Evolutionary conservation across 1,140 invertebrate genomes (phyloP), one percentile per base, ranked within the genome.

Genomic region (Chrysomallon squamiferum): DNA sequence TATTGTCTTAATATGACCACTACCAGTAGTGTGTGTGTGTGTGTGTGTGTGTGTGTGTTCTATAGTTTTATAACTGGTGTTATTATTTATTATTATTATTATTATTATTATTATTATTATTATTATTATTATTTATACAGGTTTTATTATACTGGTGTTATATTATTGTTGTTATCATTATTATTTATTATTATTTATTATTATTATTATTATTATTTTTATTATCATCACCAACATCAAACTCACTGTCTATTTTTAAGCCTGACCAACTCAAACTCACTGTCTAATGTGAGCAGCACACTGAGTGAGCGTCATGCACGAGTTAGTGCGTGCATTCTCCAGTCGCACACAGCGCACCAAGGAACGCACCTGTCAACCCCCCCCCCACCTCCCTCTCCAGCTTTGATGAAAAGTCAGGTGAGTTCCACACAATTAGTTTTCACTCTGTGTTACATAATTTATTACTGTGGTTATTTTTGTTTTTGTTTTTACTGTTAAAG

Each of bases 291-390:
- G 6, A 84, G 82, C 60, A 78, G 76, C 27, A 77, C 73, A 38
- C 73, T 84, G 18, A 81, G 80, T 60, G 79, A 81, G 38, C 72
- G 79, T n/a, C 27, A 72, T 84, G 59, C 73, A 79, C 38, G 66
- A 83, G 52, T 72, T 83, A 52, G 78, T 81, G 4, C 71, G 76
- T 18, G 77, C 78, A 0, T 83, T 83, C 68, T 82, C 74, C 29
- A 78, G 73, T 49, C 74, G 81, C 6, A 83, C 81, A 25, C 78
- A 84, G 68, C 68, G 73, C 35, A 71, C 77, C 65, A 84, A 83
- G 63, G 78, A 82, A 68, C 74, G 62, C 33, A 78, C 77, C 5
- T 65, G 75, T 9, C 80, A 83, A 57, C 81, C 80, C 3, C 79
- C 79, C 1, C 79, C 83, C 83, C 0, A 75, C 77, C 9, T 79